Base-by-base conservation (phyloP, 2,888 invertebrate genomes). In the Drosophila suboccidentalis region DNA sequence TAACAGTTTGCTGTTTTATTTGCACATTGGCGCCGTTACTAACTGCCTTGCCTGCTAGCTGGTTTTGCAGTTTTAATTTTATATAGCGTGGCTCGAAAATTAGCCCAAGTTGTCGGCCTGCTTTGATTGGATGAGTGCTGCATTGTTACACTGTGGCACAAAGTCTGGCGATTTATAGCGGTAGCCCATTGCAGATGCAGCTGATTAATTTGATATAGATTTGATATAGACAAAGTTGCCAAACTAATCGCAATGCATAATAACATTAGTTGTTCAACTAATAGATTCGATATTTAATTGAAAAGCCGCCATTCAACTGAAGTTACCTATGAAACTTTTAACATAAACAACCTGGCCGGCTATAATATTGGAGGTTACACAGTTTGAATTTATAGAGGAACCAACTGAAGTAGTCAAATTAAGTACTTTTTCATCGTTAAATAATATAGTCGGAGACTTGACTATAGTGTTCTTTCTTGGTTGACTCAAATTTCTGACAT, bases 11-110 rank as follows among this genome's bases (percentile, higher is more conserved):
- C 62, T 70, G 54, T 79, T 83, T 77, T 89, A 80, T 87, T 87
- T 87, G 74, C 68, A 80, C 71, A 74, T 88, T 88, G 89, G 89
- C 82, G 89, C 82, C 87, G 77, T 57, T 64, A 36, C 47, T 32
- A 59, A 50, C 49, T 50, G 55, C 43, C 49, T 50, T 50, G 55
- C 43, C 49, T 50, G 55, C 43, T 4, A 43, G 17, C 34, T n/a
- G 17, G 11, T 29, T 26, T 29, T 26, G 55, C 13, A 13, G 57
- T 43, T 43, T 47, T 49, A 29, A 51, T 69, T 70, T 61, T 34
- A 22, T 55, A 15, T 36, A 9, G 36, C 47, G 57, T 41, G 50
- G n/a, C 44, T 29, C 43, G 38, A 47, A 71, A 36, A 60, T 44
- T 15, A 15, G 44, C 22, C 11, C 51, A 44, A 39, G 51, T 44